phyloP scores from a whole-genome alignment of 2,797 vertebrate species.

The Pachyuromys duprasi region DNA sequence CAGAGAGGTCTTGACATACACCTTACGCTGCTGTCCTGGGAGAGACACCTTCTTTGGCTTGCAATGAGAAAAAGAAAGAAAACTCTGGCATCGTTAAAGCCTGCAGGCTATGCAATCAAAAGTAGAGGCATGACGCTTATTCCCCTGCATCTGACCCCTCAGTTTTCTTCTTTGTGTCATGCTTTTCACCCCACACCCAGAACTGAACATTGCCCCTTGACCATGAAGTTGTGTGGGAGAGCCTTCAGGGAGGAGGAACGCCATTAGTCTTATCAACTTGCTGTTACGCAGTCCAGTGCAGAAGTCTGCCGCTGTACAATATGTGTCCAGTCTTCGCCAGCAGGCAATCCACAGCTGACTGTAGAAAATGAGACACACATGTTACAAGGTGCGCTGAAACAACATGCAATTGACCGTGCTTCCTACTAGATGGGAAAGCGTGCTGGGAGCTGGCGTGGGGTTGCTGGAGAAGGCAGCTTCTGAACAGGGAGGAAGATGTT shows the following conservation, averaged over 20 bases:
- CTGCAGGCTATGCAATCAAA: not conserved
- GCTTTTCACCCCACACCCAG: not conserved
- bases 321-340: fast-evolving
- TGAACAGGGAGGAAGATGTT: not conserved
- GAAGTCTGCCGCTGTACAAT: not conserved
- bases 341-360: not conserved
- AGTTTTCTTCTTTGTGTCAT: not conserved
- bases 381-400: not conserved
- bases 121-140: not conserved
- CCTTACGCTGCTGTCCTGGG: not conserved
- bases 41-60: not conserved
- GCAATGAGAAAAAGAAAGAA: not conserved
- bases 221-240: not conserved
- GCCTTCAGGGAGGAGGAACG: not conserved
- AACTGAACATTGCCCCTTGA: not conserved
- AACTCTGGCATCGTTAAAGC: not conserved
- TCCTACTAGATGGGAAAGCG: not conserved
- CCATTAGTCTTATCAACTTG: fast-evolving
- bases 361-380: not conserved
- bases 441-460: no score
- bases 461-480: not conserved
- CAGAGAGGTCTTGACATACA: not conserved
- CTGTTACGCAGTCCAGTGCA: not conserved
- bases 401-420: not conserved
- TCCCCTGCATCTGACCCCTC: not conserved